Percentiles rank a stretch among this genome's conserved stretches.
phyloP scores from a whole-genome alignment of 2,797 vertebrate genomes.

The Crocidura indochinensis region DNA sequence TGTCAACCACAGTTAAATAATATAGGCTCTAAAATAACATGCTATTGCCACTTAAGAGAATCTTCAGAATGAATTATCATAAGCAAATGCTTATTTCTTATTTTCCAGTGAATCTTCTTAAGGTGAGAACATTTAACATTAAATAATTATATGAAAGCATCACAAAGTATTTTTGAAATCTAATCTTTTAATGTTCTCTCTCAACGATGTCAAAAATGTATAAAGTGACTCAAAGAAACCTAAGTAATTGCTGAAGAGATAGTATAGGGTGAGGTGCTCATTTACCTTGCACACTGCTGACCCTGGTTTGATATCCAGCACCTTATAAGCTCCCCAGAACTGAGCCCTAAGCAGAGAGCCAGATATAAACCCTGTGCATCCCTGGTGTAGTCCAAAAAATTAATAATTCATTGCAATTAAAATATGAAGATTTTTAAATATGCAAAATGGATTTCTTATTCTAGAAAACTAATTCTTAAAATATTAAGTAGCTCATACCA shows the following conservation, averaged over 20 bases:
- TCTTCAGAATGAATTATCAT: neutral
- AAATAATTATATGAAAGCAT: slow-evolving; percentile 12
- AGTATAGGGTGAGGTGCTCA: no score
- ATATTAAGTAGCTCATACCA: slow-evolving; percentile 45
- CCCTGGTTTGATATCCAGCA: no score
- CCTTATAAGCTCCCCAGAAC: no score
- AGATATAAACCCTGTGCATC: no score
- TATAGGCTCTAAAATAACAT: slow-evolving; percentile 34
- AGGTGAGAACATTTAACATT: slow-evolving; percentile 54
- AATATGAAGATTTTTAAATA: slow-evolving; percentile 29
- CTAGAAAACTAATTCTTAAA: slow-evolving; percentile 30
- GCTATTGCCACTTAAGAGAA: slow-evolving; percentile 46
- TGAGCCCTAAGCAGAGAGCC: no score
- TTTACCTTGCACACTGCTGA: no score
- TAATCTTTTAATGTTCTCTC: slow-evolving; percentile 47
- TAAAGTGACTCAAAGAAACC: neutral
- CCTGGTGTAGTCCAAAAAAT: no score
- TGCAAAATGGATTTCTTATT: slow-evolving; percentile 19
- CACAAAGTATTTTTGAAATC: slow-evolving; percentile 50
- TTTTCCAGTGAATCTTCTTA: slow-evolving; percentile 47
- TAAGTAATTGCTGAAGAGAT: no score
- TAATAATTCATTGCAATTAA: neutral
- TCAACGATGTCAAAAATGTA: slow-evolving; percentile 49
- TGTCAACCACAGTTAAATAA: slow-evolving; percentile 26
- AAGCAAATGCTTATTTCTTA: slow-evolving; percentile 40